Evolutionary conservation across 2,888 invertebrate species (phyloP).

Genomic region (Caenorhabditis sp.): DNA sequence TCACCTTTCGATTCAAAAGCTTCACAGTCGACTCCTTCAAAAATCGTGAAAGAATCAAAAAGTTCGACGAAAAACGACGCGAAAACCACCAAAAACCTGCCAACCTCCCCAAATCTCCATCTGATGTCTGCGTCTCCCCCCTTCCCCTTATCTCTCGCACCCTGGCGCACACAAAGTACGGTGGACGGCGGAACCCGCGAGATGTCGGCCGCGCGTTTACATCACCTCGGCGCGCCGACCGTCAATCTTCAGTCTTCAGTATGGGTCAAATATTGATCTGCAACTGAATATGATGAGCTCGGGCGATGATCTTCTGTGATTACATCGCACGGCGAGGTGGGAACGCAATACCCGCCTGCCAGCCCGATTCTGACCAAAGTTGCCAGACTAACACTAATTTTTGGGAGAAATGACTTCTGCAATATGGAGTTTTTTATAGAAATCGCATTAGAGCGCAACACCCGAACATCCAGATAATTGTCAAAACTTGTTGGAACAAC

Average conservation of each 20-base stretch:
- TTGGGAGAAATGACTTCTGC: conserved; percentile 36
- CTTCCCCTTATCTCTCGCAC: conserved; percentile 17
- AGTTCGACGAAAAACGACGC: neutral
- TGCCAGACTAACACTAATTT: conserved; percentile 33
- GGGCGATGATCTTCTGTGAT: conserved; percentile 74
- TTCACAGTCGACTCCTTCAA: too few relatives aligned
- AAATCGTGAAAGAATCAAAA: neutral
- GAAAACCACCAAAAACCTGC: neutral
- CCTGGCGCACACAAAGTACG: conserved; percentile 13
- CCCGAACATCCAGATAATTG: too few relatives aligned
- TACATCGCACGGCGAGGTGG: conserved; percentile 71
- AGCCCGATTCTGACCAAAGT: conserved; percentile 71
- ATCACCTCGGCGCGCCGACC: neutral
- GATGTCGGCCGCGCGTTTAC: conserved; percentile 47
- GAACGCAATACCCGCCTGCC: conserved; percentile 69
- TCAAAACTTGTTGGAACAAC: too few relatives aligned
- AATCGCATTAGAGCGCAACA: too few relatives aligned
- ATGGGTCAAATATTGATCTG: conserved; percentile 75
- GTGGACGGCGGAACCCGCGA: conserved; percentile 49
- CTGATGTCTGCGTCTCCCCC: conserved; percentile 45
- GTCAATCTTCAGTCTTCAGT: conserved; percentile 70
- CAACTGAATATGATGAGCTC: conserved; percentile 74
- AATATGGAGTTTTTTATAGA: neutral
- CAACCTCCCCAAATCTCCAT: neutral
- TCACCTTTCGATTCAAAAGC: neutral